Evolutionary conservation across 2,888 invertebrate species (phyloP).

Genomic region (Zelleria hepariella): DNA sequence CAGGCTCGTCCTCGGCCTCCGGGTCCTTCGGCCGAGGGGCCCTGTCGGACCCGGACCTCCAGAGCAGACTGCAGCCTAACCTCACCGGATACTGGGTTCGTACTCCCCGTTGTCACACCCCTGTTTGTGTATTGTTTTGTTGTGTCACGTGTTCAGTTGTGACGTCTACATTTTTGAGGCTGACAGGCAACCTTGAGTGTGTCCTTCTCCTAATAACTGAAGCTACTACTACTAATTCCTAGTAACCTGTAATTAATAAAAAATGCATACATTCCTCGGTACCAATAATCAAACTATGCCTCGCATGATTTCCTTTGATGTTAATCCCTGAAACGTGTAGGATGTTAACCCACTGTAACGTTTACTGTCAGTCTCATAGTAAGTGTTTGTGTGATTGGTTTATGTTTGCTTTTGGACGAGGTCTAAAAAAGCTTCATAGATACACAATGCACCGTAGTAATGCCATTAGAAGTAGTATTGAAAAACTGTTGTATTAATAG

Average conservation of each 20-base stretch:
- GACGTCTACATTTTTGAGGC: background rate
- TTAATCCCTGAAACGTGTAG: background rate
- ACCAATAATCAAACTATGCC: no score
- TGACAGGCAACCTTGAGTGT: background rate
- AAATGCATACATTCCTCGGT: no score
- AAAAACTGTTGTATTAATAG: no score
- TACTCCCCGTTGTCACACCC: conserved; percentile 22
- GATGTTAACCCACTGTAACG: background rate
- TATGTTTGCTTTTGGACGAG: no score
- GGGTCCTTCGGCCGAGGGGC: conserved; percentile 52
- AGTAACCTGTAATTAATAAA: no score
- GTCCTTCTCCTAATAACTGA: background rate
- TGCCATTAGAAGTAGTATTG: no score
- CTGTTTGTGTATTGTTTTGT: no score
- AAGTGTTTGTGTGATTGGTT: background rate
- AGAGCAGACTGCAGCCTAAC: conserved; percentile 48
- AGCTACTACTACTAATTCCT: no score
- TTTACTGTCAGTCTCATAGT: background rate
- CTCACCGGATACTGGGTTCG: conserved; percentile 61
- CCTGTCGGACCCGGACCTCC: conserved; percentile 59
- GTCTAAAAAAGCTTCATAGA: no score
- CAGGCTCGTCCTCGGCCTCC: conserved; percentile 28
- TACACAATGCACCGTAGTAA: no score
- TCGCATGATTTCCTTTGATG: no score
- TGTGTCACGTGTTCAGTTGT: background rate